These are phyloP conservation scores for Boleophthalmus pectinirostris DNA, from an alignment of 2,113 vertebrate genomes.

Conservation along the genomic window DNA sequence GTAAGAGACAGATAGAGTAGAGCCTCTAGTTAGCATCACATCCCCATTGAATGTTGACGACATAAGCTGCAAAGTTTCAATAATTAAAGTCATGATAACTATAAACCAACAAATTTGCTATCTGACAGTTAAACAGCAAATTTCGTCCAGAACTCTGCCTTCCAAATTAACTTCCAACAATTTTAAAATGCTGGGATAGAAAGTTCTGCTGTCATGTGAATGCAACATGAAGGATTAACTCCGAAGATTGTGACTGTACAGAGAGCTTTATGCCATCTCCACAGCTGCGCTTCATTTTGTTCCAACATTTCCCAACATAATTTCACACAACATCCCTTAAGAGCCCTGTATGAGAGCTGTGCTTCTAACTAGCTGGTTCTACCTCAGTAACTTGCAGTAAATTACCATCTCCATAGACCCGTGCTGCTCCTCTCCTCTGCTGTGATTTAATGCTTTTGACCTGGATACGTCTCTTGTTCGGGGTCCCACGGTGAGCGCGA, in stretches of 20 bases:
- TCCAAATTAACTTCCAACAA: no score
- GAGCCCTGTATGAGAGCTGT: not conserved
- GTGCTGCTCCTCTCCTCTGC: slow-evolving; percentile 1
- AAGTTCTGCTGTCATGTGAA: no score
- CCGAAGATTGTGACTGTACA: not conserved
- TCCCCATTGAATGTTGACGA: no score
- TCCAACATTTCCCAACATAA: not conserved
- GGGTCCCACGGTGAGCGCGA: slow-evolving; percentile 32
- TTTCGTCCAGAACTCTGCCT: no score
- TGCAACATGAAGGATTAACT: not conserved
- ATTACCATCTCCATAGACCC: not conserved
- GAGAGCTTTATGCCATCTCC: not conserved
- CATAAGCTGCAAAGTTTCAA: no score
- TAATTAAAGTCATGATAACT: no score
- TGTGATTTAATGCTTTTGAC: slow-evolving; percentile 39
- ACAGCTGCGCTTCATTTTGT: not conserved
- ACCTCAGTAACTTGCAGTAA: slow-evolving; percentile 3
- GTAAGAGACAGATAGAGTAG: no score
- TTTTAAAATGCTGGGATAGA: no score
- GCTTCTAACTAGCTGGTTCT: not conserved
- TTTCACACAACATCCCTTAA: not conserved
- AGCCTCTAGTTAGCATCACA: no score
- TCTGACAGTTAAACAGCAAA: no score
- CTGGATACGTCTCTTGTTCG: slow-evolving; percentile 15
- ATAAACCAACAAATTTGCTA: no score